phyloP scores from a whole-genome alignment of 2,888 invertebrate species.

The Proisotoma minuta region DNA sequence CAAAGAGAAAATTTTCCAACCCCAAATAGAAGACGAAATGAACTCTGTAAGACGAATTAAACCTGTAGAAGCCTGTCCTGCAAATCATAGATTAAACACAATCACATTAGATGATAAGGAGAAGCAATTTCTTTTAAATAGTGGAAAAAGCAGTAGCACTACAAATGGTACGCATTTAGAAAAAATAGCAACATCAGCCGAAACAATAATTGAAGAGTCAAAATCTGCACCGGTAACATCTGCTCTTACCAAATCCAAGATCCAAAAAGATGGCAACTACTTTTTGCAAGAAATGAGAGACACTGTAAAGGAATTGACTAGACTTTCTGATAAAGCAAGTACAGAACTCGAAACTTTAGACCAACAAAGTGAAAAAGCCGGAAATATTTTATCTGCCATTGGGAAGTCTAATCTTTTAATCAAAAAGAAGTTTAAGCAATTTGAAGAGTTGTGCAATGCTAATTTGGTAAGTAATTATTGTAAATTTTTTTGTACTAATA shows the following conservation, averaged over 20 bases:
- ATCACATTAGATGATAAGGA: conserved; percentile 5
- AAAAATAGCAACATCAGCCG: conserved; percentile 4
- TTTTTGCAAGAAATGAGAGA: conserved; percentile 63
- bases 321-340: conserved; percentile 66
- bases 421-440: conserved; percentile 91
- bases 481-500: conserved; percentile 10
- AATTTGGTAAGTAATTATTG: conserved; percentile 57
- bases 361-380: conserved; percentile 67
- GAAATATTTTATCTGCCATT: conserved; percentile 76
- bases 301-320: conserved; percentile 67
- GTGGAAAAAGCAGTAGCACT: background rate
- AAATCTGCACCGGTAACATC: conserved; percentile 5
- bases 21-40: background rate
- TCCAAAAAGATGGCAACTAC: conserved; percentile 67
- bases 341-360: conserved; percentile 59
- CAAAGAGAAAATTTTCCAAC: background rate
- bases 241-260: background rate
- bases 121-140: background rate
- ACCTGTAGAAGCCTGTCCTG: conserved; percentile 5
- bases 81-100: conserved; percentile 6
- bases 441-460: conserved; percentile 70
- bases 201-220: conserved; percentile 1
- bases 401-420: conserved; percentile 87
- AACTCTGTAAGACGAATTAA: background rate
- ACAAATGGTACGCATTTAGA: conserved; percentile 11